Evolutionary conservation across 2,888 invertebrate species (phyloP), one percentile per base, ranked within the genome.

Genomic region (Alcis repandata): DNA sequence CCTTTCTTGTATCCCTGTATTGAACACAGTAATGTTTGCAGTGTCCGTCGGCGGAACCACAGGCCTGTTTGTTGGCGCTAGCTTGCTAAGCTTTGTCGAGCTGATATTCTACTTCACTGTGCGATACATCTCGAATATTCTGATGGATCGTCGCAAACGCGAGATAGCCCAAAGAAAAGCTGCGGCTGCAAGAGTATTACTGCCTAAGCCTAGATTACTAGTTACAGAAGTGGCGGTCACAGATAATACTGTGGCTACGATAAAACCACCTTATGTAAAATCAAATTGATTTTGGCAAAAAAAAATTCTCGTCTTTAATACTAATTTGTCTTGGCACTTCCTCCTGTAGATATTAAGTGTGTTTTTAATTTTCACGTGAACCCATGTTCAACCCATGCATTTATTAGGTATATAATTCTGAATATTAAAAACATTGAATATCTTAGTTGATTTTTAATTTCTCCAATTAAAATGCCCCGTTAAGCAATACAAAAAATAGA

Each of bases 11-110:
- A n/a, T n/a, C n/a, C n/a, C n/a, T n/a, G n/a, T 3, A 38, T 38
- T 38, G 38, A 38, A 13, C 13, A 3, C 15, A 13, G 9, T 41
- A 15, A 11, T 46, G 8, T 62, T 83, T 89, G 58, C 82, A 95
- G 95, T 95, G 15, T 95, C 95, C 0, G 92, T 95, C 69, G 95
- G 95, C 6, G 95, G 95, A 41, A 95, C 95, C 2, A 94, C 95
- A 0, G 95, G 95, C 0, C 88, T 96, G 0, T 95, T 95, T 78
- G 94, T 95, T 13, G 95, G 95, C 11, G 95, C 95, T 10, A 95
- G 95, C 78, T 76, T 95, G n/a, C 86, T 96, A 0, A 95, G 95
- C 76, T 95, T 95, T 74, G 94, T 95, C 1, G 95, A 96, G 78
- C 90, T 95, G 0, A 84, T 95, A 58, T 95, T 95, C 78, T 95